Percentiles rank a stretch among this genome's conserved stretches.
phyloP scores from a whole-genome alignment of 2,113 vertebrate species.

The Leptocoma aspasia region DNA sequence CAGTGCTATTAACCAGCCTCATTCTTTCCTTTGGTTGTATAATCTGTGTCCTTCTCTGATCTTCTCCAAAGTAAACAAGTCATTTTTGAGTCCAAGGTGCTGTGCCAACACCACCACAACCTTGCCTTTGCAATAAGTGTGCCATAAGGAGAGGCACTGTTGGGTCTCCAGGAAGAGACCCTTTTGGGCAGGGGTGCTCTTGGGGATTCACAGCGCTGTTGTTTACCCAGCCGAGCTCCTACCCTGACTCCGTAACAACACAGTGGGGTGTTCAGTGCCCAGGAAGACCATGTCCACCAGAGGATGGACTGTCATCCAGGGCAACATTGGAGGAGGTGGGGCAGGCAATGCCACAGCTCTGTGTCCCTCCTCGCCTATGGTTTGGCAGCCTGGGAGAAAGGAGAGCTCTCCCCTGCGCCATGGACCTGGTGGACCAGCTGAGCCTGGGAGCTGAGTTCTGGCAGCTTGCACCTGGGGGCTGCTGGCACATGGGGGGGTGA shows the following conservation, averaged over 20 bases:
- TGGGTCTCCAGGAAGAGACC: background rate
- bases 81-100: background rate
- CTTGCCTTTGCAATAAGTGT: background rate
- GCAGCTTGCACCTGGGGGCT: background rate
- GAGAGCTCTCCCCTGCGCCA: background rate
- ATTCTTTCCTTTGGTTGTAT: constrained; percentile 35
- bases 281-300: too few relatives aligned
- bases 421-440: too few relatives aligned
- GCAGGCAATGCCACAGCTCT: background rate
- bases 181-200: accelerated
- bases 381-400: background rate
- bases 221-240: background rate
- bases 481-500: background rate
- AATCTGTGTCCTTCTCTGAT: constrained; percentile 40
- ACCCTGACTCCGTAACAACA: background rate
- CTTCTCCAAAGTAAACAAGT: constrained; percentile 13
- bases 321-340: background rate
- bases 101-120: background rate
- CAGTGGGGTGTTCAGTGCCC: background rate
- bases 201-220: accelerated
- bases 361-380: accelerated
- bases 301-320: accelerated
- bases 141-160: accelerated
- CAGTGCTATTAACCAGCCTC: background rate
- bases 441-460: background rate